A percentile compares a stretch with the other conserved stretches of the same genome.
phyloP scores from a whole-genome alignment of 2,888 invertebrate species.

The Meiosimyza decipiens region DNA sequence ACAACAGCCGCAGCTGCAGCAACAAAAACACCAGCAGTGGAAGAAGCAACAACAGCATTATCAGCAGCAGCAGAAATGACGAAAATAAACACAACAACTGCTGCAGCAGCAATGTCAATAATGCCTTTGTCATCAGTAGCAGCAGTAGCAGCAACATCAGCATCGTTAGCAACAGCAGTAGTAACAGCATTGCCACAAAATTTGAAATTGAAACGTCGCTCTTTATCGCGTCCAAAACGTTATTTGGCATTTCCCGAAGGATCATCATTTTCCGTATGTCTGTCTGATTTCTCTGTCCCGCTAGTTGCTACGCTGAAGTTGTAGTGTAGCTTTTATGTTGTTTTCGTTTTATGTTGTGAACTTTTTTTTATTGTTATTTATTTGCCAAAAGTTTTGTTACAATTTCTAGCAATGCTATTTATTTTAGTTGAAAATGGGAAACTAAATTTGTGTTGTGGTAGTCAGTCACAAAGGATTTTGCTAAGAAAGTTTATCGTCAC shows the following conservation, averaged over 20 bases:
- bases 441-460: no score
- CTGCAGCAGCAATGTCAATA: constrained; percentile 19
- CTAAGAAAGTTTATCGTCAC: no score
- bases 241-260: constrained; percentile 72
- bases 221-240: constrained; percentile 57
- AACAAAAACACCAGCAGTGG: constrained; percentile 7
- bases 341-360: no score
- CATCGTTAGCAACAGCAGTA: background rate
- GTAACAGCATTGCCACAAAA: constrained; percentile 29
- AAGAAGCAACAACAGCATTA: constrained; percentile 13
- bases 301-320: constrained; percentile 15
- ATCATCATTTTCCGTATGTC: constrained; percentile 70
- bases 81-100: background rate
- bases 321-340: background rate
- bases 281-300: constrained; percentile 32
- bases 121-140: constrained; percentile 26
- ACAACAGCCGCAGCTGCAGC: constrained; percentile 3
- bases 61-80: constrained; percentile 12
- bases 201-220: constrained; percentile 42
- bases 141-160: constrained; percentile 3
- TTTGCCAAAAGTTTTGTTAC: no score
- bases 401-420: no score
- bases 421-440: no score
- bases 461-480: no score
- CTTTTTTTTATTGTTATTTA: no score